Percentiles rank a stretch among this genome's conserved stretches.
Conservation (phyloP, 2,113 vertebrate genomes). For the Zootoca vivipara region DNA sequence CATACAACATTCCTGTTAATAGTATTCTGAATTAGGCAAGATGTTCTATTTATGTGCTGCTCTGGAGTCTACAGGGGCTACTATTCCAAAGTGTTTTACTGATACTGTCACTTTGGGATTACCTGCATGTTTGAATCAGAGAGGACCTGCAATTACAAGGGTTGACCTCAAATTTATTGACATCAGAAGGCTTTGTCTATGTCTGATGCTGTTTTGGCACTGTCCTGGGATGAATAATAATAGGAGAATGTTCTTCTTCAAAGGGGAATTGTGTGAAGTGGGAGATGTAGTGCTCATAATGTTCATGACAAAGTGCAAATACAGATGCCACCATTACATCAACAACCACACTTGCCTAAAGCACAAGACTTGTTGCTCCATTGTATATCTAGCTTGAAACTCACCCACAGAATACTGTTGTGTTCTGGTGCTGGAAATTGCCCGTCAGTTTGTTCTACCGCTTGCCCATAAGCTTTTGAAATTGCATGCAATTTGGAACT, state of each 20-base stretch:
- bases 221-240: not conserved
- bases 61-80: slow-evolving; percentile 4
- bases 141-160: slow-evolving; percentile 7
- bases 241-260: not conserved
- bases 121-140: slow-evolving; percentile 2
- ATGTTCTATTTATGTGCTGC: not conserved
- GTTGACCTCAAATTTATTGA: accelerated
- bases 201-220: not conserved
- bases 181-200: not conserved
- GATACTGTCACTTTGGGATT: slow-evolving; percentile 4
- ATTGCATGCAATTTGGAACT: not conserved
- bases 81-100: slow-evolving; percentile 22
- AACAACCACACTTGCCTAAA: not conserved
- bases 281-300: not conserved
- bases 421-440: not conserved
- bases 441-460: not conserved
- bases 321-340: not conserved
- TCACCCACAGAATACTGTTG: not conserved
- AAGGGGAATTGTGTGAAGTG: not conserved
- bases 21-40: not conserved
- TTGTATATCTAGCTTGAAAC: not conserved
- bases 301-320: not conserved
- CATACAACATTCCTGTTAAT: slow-evolving; percentile 17
- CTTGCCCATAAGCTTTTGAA: not conserved
- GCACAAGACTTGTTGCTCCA: not conserved